phyloP scores from a whole-genome alignment of 2,888 invertebrate species.

The Tenthredo mesomela region DNA sequence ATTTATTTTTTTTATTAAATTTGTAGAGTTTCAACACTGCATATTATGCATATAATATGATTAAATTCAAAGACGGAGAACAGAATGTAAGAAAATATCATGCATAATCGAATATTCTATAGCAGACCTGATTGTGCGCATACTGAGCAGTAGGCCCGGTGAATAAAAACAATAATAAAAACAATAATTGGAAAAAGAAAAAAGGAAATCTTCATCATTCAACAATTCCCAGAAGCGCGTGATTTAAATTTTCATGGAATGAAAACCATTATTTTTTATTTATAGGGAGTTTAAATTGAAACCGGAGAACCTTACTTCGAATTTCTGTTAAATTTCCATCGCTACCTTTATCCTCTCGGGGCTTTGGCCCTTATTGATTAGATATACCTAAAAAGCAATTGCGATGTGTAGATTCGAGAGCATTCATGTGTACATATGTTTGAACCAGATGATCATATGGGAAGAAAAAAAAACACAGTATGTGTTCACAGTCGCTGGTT shows the following conservation, averaged over 20 bases:
- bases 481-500: not conserved
- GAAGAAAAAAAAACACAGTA: not conserved
- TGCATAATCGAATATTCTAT: not conserved
- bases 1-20: not conserved
- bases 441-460: not conserved
- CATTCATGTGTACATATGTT: not conserved
- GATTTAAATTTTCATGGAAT: not conserved
- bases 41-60: not conserved
- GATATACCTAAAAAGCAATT: not conserved
- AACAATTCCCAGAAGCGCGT: slow-evolving; percentile 7
- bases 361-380: not conserved
- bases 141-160: not conserved
- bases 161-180: no score
- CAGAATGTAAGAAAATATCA: not conserved
- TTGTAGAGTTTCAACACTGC: not conserved
- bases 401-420: not conserved
- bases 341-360: not conserved
- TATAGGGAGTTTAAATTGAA: not conserved
- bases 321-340: slow-evolving; percentile 2
- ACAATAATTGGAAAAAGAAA: not conserved
- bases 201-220: not conserved
- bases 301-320: not conserved
- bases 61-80: not conserved
- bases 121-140: not conserved
- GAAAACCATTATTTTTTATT: not conserved